Evolutionary conservation across 1,140 invertebrate species (phyloP).

Genomic region (Lasaia peninsularis): DNA sequence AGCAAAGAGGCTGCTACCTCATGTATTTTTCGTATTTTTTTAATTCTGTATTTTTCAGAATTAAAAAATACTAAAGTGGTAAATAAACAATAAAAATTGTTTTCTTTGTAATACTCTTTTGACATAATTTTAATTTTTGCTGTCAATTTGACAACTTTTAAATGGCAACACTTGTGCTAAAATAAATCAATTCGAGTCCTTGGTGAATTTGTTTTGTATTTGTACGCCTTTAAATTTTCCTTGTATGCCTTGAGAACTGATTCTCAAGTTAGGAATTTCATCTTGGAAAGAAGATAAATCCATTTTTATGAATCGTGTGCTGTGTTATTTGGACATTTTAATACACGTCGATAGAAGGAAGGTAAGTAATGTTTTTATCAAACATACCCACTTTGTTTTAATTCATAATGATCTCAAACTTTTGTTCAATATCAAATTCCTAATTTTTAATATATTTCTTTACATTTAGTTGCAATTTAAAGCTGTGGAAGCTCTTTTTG

Average conservation of each 20-base stretch:
- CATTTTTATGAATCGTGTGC: not conserved
- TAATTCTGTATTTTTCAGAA: no score
- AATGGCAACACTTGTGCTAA: conserved; percentile 11
- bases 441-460: no score
- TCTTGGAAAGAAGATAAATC: not conserved
- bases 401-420: not conserved
- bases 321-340: not conserved
- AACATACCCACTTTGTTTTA: not conserved
- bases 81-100: no score
- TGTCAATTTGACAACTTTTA: not conserved
- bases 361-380: conserved; percentile 1
- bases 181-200: conserved; percentile 25
- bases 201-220: conserved; percentile 20
- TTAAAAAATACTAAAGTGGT: no score
- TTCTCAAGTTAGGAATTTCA: not conserved
- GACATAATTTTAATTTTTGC: no score
- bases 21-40: no score
- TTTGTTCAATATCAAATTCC: no score
- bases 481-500: no score
- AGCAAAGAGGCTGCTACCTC: no score
- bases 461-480: no score
- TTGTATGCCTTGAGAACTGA: not conserved
- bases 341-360: not conserved
- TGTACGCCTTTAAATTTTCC: conserved; percentile 11
- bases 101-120: no score